phyloP scores from a whole-genome alignment of 2,113 vertebrate genomes.

The Casuarius casuarius region DNA sequence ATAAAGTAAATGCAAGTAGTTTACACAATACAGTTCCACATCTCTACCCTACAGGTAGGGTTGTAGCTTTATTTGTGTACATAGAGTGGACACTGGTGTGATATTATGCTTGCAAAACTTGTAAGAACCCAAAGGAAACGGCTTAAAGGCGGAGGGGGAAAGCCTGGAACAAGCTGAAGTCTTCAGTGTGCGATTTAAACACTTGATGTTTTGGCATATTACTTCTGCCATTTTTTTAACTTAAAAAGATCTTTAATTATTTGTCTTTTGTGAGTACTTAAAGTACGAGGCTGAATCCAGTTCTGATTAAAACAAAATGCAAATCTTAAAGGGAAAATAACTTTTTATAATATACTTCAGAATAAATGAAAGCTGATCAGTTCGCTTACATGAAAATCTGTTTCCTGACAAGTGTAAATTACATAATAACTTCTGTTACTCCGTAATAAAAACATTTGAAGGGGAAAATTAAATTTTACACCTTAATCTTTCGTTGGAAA shows the following conservation, averaged over 20 bases:
- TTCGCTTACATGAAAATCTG: background rate
- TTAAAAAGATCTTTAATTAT: background rate
- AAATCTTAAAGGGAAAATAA: background rate
- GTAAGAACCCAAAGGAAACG: background rate
- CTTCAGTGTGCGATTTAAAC: background rate
- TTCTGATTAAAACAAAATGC: background rate
- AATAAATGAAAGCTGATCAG: background rate
- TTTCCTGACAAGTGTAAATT: slow-evolving; percentile 10
- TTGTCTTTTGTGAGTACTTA: background rate
- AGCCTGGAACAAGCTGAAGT: background rate
- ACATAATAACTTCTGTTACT: slow-evolving; percentile 2
- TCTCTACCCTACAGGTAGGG: background rate
- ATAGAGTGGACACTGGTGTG: background rate
- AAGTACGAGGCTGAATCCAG: background rate
- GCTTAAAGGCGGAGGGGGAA: background rate
- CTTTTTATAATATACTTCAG: background rate
- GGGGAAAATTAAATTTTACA: background rate
- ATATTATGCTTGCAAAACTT: background rate
- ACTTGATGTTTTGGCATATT: background rate
- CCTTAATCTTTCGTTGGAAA: background rate
- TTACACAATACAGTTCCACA: fast-evolving
- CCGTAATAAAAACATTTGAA: slow-evolving; percentile 12
- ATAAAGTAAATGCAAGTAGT: background rate
- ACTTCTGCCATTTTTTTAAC: background rate
- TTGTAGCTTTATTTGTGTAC: background rate